Evolutionary conservation across 2,113 vertebrate species (phyloP).

Genomic region (Chaetodon trifascialis): DNA sequence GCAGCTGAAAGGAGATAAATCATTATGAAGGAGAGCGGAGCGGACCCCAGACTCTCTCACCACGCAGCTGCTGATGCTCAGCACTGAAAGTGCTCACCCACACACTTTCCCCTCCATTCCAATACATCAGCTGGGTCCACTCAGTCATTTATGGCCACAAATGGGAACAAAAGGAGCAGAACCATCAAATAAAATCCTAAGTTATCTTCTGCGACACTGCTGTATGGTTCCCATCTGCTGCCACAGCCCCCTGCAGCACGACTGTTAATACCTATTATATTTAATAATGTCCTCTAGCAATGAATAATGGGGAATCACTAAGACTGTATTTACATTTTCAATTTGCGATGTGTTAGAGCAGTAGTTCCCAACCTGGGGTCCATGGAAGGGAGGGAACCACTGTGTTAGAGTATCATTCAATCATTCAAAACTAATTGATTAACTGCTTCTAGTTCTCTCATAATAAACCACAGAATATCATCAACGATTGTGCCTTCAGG

Average conservation of each 20-base stretch:
- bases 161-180: not conserved
- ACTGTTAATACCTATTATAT: not conserved
- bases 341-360: too few relatives aligned
- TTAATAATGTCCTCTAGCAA: not conserved
- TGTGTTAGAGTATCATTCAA: too few relatives aligned
- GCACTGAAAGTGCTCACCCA: constrained; percentile 2
- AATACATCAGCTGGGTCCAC: constrained; percentile 11
- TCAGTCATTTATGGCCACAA: not conserved
- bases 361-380: too few relatives aligned
- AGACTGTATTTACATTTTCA: not conserved
- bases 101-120: not conserved
- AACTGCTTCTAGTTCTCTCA: too few relatives aligned
- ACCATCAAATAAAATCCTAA: constrained; percentile 14
- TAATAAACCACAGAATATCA: too few relatives aligned
- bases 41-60: not conserved
- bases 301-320: not conserved
- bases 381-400: too few relatives aligned
- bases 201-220: not conserved
- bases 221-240: not conserved
- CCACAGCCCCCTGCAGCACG: not conserved
- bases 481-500: not conserved
- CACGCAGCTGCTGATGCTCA: constrained; percentile 26
- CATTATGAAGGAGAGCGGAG: not conserved
- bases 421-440: not conserved
- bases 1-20: constrained; percentile 31